Conservation (phyloP, 1,140 invertebrate species). For the Diorhabda elongata region DNA sequence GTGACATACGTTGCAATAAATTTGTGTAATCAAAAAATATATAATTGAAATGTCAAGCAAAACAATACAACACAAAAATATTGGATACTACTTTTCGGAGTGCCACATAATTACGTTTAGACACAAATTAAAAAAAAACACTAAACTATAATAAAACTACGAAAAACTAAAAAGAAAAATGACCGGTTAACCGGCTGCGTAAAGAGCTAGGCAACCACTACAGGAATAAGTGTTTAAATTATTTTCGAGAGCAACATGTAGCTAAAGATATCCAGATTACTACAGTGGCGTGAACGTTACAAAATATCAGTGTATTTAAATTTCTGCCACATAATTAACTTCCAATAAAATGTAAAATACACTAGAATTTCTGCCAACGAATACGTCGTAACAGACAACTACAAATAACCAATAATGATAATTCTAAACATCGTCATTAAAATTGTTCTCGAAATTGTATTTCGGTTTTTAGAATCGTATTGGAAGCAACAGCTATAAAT, state of each 20-base stretch:
- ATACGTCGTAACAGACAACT: no score
- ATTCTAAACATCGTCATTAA: no score
- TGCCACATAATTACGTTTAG: not conserved
- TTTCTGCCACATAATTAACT: not conserved
- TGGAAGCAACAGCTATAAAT: no score
- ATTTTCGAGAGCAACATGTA: constrained; percentile 10
- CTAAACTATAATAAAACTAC: constrained; percentile 6
- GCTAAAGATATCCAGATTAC: constrained; percentile 13
- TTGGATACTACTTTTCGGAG: not conserved
- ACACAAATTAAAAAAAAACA: not conserved
- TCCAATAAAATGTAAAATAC: no score
- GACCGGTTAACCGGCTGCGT: constrained; percentile 7
- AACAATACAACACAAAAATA: not conserved
- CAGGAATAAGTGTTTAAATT: not conserved
- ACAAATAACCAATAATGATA: no score
- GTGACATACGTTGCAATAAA: not conserved
- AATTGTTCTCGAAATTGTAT: no score
- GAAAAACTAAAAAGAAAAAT: not conserved
- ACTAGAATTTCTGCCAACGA: no score
- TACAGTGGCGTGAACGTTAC: not conserved
- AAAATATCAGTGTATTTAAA: not conserved
- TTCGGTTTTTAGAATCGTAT: no score
- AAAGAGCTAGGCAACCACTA: constrained; percentile 5
- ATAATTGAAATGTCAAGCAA: not conserved
- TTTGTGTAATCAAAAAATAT: not conserved